Conservation (phyloP, 2,113 vertebrate species). For the Fulmarus glacialis region DNA sequence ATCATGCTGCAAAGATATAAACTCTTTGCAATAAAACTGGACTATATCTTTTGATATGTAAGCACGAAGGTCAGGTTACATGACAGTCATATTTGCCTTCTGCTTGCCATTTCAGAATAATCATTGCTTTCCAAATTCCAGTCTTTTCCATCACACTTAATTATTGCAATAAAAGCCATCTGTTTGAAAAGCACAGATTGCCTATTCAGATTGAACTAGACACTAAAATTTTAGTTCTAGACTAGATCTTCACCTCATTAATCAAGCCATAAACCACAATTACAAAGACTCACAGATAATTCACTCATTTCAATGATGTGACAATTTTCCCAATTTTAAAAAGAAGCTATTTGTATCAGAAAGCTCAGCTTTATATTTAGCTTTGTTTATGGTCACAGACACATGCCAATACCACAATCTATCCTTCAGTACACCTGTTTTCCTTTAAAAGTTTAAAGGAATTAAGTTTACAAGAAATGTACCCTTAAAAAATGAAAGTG, state of each 20-base stretch:
- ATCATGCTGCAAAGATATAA: background rate
- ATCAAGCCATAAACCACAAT: background rate
- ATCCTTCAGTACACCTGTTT: background rate
- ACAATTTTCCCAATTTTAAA: background rate
- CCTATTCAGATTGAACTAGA: background rate
- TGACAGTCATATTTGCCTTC: background rate
- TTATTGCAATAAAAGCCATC: constrained; percentile 7
- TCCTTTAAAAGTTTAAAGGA: background rate
- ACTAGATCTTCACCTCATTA: background rate
- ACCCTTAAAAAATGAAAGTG: background rate
- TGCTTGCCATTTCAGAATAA: background rate
- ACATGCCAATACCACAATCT: background rate
- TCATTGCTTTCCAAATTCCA: background rate
- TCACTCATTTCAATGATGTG: background rate
- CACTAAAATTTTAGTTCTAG: background rate
- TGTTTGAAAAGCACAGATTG: background rate
- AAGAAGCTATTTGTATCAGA: background rate
- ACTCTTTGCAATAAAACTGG: background rate
- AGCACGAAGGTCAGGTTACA: background rate
- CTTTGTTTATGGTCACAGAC: background rate
- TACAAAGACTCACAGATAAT: background rate
- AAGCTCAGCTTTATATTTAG: background rate
- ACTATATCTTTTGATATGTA: background rate
- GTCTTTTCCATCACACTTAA: background rate
- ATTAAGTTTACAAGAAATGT: background rate